Evolutionary conservation across 2,888 invertebrate genomes (phyloP), one percentile per base, ranked within the genome.

Genomic region (Chymomyza amoena): DNA sequence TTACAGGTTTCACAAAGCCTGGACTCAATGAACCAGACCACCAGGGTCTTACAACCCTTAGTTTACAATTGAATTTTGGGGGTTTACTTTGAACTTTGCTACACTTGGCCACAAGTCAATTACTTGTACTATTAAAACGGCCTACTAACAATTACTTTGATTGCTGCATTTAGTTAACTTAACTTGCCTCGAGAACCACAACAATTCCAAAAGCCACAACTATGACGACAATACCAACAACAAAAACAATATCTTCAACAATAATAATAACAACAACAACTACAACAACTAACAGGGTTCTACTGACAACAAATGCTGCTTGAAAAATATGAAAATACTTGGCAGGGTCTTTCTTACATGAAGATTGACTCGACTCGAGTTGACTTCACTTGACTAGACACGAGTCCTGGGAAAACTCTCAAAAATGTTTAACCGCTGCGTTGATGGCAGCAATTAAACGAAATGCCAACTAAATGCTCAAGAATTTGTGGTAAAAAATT

Each of bases 401-500:
- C 13, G 39, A 45, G 13, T 13, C 39, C 39, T 45, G 39, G 39
- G 39, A 45, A 45, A 45, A 75, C 73, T 70, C 76, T 78, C 57
- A 80, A 75, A 87, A 82, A 75, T 76, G 39, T 18, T 72, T 76
- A 83, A 84, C 83, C 87, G 78, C 87, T 70, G 70, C 76, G 78
- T 88, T 87, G 88, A 87, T 82, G 78, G 74, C 74, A 87, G 83
- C 80, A 84, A 85, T 84, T 84, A 87, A 87, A 83, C 72, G 77
- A 87, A 82, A 84, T 87, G 86, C 75, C 76, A 71, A 75, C 57
- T 73, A 87, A 87, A 87, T 84, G 72, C 74, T 84, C 70, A 68
- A 82, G 83, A 84, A 87, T 80, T 84, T 87, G 83, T 77, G 86
- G 86, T 82, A 85, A 84, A 87, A 84, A 84, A 87, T 84, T 84